Evolutionary conservation across 2,888 invertebrate genomes (phyloP), one percentile per base, ranked within the genome.

Genomic region (Nymphalis urticae): DNA sequence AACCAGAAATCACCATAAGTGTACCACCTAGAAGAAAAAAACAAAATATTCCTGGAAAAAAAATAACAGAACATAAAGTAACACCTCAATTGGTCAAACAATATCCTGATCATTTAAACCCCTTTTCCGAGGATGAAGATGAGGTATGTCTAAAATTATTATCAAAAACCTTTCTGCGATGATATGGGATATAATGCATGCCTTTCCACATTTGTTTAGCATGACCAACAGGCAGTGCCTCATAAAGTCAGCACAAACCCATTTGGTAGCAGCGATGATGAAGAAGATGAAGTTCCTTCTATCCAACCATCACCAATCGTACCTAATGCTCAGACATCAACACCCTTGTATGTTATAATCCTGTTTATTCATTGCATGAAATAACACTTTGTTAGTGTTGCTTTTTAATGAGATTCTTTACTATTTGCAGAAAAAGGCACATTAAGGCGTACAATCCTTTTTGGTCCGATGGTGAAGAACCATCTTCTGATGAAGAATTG

Each of bases 51-150:
- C 36, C 53, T 54, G 82, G 81, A 67, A 86, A 83, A 74, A 79
- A 78, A 69, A 70, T 75, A 69, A 75, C 68, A 53, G 48, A 42
- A 32, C 16, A 19, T 21, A 61, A 68, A 58, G 64, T 47, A 58
- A n/a, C 51, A 56, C 68, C 71, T 10, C 67, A 75, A 36, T 19
- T 24, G 36, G 67, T 72, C 68, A 83, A 82, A 72, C 75, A 83
- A 73, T 97, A 97, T 89, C 97, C 97, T 0, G 95, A 95, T 73
- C 94, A 96, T 80, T 91, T 97, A 73, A 97, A 98, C 93, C 97
- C 97, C 7, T 98, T 98, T 88, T 95, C 94, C 48, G 95, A 95
- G 75, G 96, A 96, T 36, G 94, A 94, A 54, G 90, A 88, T 76
- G 86, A 85, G 81, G 86, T 86, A 79, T 71, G 75, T 75, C 56